A percentile compares a stretch with the other conserved stretches of the same genome.
Conservation (phyloP, 2,113 vertebrate genomes). For the Archocentrus centrarchus region DNA sequence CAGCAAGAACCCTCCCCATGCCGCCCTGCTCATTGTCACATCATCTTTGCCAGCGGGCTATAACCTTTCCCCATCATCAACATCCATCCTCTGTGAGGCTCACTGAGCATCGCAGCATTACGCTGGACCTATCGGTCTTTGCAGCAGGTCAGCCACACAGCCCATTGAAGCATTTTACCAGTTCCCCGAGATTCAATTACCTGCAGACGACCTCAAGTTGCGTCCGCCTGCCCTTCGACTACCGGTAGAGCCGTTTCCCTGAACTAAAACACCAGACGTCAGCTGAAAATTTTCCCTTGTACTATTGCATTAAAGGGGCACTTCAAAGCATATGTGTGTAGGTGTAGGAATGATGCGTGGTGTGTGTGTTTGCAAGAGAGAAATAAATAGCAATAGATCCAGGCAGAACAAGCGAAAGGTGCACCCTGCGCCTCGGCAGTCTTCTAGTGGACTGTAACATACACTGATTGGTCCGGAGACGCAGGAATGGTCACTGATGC, state of each 20-base stretch:
- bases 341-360: conserved; percentile 18
- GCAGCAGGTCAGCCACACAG: conserved; percentile 33
- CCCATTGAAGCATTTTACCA: conserved; percentile 53
- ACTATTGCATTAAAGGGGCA: conserved; percentile 15
- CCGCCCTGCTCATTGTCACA: conserved; percentile 55
- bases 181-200: conserved; percentile 59
- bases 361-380: conserved; percentile 16
- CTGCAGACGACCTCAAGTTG: conserved; percentile 57
- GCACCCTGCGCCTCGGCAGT: background rate
- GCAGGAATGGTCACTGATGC: conserved; percentile 13
- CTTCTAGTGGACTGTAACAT: conserved; percentile 42
- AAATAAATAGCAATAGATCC: conserved; percentile 37
- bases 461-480: conserved; percentile 21
- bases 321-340: conserved; percentile 28
- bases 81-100: conserved; percentile 35
- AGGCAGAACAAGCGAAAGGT: background rate
- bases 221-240: conserved; percentile 33
- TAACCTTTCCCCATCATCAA: conserved; percentile 51
- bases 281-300: conserved; percentile 24
- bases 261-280: conserved; percentile 13
- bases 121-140: conserved; percentile 37
- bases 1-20: conserved; percentile 23
- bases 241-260: conserved; percentile 16
- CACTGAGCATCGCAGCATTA: conserved; percentile 3
- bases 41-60: conserved; percentile 56